These are phyloP conservation scores for Climacteris rufus DNA, from an alignment of 2,113 vertebrate species.

Conservation along the genomic window DNA sequence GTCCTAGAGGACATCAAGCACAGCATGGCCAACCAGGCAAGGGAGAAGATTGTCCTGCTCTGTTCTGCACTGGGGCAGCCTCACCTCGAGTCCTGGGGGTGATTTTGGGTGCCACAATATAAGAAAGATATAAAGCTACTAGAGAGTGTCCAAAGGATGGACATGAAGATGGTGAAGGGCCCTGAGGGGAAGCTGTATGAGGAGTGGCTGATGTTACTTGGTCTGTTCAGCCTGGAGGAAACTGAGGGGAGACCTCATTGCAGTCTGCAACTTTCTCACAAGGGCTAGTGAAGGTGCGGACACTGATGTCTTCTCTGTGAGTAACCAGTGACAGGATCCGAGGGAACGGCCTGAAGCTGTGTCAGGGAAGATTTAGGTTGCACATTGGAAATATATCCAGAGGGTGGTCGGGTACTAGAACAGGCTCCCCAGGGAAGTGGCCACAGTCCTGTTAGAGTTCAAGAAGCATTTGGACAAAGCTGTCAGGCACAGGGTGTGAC, in stretches of 20 bases:
- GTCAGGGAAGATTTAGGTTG: neutral
- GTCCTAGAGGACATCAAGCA: neutral
- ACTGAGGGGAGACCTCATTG: neutral
- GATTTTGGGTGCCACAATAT: fast-evolving
- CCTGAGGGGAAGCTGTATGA: fast-evolving
- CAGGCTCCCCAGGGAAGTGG: neutral
- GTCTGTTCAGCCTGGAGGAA: neutral
- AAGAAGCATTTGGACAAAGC: neutral
- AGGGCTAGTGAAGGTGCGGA: neutral
- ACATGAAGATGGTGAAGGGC: neutral
- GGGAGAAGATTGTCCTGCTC: neutral
- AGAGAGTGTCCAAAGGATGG: neutral
- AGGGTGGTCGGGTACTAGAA: neutral
- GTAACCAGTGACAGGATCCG: neutral
- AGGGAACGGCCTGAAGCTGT: neutral
- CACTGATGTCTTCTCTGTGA: neutral
- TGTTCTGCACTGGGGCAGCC: neutral
- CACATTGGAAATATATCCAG: neutral
- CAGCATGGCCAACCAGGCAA: fast-evolving
- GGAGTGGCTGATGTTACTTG: neutral
- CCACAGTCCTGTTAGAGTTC: neutral
- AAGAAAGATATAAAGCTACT: too few species aligned
- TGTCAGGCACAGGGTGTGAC: neutral
- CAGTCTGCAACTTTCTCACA: neutral
- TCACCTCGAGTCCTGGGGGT: neutral